phyloP scores from a whole-genome alignment of 2,888 invertebrate species.

The Trypoxylon attenuatum region DNA sequence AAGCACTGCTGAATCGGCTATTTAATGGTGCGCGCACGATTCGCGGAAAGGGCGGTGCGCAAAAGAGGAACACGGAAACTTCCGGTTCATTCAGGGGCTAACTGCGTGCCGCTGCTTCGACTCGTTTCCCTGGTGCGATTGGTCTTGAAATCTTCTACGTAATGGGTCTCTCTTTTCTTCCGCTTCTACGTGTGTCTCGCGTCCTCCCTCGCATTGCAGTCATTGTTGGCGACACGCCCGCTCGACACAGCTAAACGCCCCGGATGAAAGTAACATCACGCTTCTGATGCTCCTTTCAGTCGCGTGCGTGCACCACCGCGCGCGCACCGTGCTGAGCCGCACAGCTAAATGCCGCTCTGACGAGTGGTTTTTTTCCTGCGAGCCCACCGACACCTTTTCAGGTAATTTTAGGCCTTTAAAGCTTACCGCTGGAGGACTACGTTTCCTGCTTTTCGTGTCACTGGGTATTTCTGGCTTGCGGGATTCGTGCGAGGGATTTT shows the following conservation, averaged over 20 bases:
- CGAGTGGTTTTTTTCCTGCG: background rate
- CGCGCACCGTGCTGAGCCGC: background rate
- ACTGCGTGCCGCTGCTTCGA: too few relatives aligned
- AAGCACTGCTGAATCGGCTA: conserved; percentile 22
- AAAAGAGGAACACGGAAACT: background rate
- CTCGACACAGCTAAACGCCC: background rate
- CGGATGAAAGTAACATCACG: background rate
- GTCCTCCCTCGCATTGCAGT: background rate
- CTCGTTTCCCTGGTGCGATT: too few relatives aligned
- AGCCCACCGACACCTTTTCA: background rate
- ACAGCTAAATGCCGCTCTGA: background rate
- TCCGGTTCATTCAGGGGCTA: conserved; percentile 13
- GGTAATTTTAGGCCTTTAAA: background rate
- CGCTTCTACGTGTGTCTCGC: too few relatives aligned
- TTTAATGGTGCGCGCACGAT: conserved; percentile 25
- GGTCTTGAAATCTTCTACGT: background rate
- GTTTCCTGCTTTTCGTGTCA: background rate
- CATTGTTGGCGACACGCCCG: background rate
- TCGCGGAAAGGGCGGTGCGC: conserved; percentile 13
- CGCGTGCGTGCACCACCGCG: background rate
- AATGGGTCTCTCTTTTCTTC: background rate
- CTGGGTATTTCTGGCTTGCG: background rate
- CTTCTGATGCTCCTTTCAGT: background rate
- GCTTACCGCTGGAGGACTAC: background rate
- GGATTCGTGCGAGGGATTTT: background rate